Percentiles rank a stretch among this genome's conserved stretches.
phyloP scores from a whole-genome alignment of 1,140 invertebrate species.

The Eulimnadia texana region DNA sequence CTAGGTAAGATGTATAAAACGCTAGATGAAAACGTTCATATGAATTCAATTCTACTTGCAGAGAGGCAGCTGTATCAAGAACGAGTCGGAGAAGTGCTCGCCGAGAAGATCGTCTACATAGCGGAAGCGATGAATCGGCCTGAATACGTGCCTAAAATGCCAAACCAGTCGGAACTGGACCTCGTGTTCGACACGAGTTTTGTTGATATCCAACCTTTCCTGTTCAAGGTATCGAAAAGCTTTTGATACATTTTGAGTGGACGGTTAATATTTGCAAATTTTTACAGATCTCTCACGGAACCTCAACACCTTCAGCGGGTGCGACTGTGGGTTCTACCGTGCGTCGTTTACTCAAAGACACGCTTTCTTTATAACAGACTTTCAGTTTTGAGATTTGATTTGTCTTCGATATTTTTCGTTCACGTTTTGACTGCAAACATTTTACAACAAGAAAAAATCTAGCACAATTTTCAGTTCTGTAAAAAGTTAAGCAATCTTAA shows the following conservation, averaged over 20 bases:
- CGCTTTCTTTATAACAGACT: conserved; percentile 45
- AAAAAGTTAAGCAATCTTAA: too few species aligned
- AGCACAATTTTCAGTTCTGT: too few species aligned
- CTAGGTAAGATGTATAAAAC: conserved; percentile 43
- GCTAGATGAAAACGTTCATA: too few species aligned
- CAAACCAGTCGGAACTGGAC: conserved; percentile 77
- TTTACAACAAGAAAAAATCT: background rate
- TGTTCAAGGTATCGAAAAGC: conserved; percentile 56
- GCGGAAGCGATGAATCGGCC: conserved; percentile 88
- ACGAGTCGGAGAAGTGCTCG: conserved; percentile 75
- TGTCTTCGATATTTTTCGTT: background rate
- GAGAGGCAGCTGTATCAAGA: conserved; percentile 75
- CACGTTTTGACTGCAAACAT: too few species aligned
- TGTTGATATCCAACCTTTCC: conserved; percentile 84
- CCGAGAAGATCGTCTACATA: conserved; percentile 85
- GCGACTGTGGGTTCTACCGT: conserved; percentile 65
- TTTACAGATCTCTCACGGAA: conserved; percentile 48
- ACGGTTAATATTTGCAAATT: background rate
- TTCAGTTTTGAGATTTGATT: background rate
- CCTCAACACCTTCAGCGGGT: conserved; percentile 48
- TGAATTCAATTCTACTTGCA: too few species aligned
- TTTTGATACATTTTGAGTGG: background rate
- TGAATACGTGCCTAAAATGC: conserved; percentile 91
- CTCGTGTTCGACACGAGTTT: conserved; percentile 86
- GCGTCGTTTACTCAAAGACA: conserved; percentile 77